phyloP scores from a whole-genome alignment of 1,140 invertebrate genomes.

The Aphaenogaster rudis region DNA sequence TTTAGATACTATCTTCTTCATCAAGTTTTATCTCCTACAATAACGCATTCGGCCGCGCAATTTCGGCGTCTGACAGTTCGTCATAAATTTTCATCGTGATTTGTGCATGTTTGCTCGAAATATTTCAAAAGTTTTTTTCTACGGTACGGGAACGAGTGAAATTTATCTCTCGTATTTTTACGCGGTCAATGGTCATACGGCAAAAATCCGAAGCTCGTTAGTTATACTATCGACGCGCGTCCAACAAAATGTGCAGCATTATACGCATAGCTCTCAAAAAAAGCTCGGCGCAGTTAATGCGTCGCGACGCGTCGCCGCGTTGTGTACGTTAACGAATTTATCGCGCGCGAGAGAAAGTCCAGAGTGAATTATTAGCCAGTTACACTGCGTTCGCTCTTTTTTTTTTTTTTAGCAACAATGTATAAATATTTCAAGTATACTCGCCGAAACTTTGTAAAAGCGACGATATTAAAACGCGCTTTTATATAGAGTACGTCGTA shows the following conservation, averaged over 20 bases:
- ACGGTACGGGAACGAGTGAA: background rate
- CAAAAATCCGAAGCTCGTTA: slow-evolving; percentile 22
- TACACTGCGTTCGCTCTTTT: slow-evolving; percentile 4
- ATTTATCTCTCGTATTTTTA: slow-evolving; percentile 41
- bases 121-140: slow-evolving; percentile 12
- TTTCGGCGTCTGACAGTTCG: background rate
- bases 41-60: background rate
- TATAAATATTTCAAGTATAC: slow-evolving; percentile 44
- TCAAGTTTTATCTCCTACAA: background rate
- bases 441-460: slow-evolving; percentile 9
- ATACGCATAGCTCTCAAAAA: slow-evolving; percentile 7
- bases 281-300: slow-evolving; percentile 29
- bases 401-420: slow-evolving; percentile 7
- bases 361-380: slow-evolving; percentile 48
- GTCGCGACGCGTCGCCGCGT: slow-evolving; percentile 2
- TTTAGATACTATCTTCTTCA: background rate
- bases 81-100: background rate
- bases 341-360: slow-evolving; percentile 28
- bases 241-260: slow-evolving; percentile 22
- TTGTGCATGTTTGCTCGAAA: background rate
- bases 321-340: slow-evolving; percentile 45
- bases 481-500: slow-evolving; percentile 6
- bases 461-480: background rate
- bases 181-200: background rate
- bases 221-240: slow-evolving; percentile 6